phyloP scores from a whole-genome alignment of 2,797 vertebrate species.

The Triplophysa yarkandensis region DNA sequence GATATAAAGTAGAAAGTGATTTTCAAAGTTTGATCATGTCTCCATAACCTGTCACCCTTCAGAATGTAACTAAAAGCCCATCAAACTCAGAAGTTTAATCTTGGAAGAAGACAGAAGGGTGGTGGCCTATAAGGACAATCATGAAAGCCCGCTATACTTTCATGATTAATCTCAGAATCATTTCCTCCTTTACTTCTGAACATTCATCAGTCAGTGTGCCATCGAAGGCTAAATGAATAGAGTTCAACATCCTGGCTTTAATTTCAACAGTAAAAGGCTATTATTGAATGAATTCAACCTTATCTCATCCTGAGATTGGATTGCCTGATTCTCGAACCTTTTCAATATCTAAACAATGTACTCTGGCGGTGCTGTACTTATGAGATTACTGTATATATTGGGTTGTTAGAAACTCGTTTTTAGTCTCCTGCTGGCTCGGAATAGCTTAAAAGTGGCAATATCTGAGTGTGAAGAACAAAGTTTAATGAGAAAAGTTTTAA shows the following conservation, averaged over 20 bases:
- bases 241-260: conserved; percentile 13
- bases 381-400: conserved; percentile 14
- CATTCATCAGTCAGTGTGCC: conserved; percentile 42
- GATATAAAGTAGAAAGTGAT: conserved; percentile 31
- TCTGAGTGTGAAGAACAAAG: conserved; percentile 2
- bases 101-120: conserved; percentile 1
- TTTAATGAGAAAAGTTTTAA: conserved; percentile 19
- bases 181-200: conserved; percentile 38
- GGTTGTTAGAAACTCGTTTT: conserved; percentile 1
- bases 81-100: conserved; percentile 23
- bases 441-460: conserved; percentile 19
- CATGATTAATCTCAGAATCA: conserved; percentile 60
- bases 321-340: conserved; percentile 31
- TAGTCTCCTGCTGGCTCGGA: conserved; percentile 26
- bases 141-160: conserved; percentile 39
- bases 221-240: conserved; percentile 27
- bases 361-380: conserved; percentile 7
- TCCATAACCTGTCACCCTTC: neutral
- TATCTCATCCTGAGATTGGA: conserved; percentile 7
- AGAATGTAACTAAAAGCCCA: conserved; percentile 25
- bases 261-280: conserved; percentile 31
- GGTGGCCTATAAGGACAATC: neutral
- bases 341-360: conserved; percentile 26
- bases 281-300: conserved; percentile 36
- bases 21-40: neutral